Conservation (phyloP, 2,113 vertebrate genomes). For the Plotosus lineatus region DNA sequence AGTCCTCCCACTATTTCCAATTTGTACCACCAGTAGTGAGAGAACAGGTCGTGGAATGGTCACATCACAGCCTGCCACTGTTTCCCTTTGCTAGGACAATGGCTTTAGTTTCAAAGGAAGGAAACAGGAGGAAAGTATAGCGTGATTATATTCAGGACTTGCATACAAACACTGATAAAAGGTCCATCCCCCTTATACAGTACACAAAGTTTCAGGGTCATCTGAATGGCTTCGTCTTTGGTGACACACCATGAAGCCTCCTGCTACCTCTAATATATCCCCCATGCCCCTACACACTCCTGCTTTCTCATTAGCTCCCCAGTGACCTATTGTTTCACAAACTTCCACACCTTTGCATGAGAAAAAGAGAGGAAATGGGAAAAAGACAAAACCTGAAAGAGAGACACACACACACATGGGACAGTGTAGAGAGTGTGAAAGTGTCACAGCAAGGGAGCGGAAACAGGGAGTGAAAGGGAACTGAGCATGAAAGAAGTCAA, state of each 20-base stretch:
- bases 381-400: slow-evolving; percentile 21
- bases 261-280: slow-evolving; percentile 15
- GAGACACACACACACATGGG: slow-evolving; percentile 18
- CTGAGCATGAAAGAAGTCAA: slow-evolving; percentile 5
- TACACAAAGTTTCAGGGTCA: slow-evolving; percentile 30
- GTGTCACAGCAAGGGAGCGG: slow-evolving; percentile 21
- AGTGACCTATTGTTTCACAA: slow-evolving; percentile 46
- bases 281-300: not conserved
- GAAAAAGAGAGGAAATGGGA: slow-evolving; percentile 49
- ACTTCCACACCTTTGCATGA: slow-evolving; percentile 51
- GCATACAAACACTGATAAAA: slow-evolving; percentile 54
- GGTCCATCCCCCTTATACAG: slow-evolving; percentile 15
- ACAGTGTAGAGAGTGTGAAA: slow-evolving; percentile 40
- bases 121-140: slow-evolving; percentile 34
- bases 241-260: slow-evolving; percentile 38
- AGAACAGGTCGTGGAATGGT: slow-evolving; percentile 37
- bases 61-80: slow-evolving; percentile 21
- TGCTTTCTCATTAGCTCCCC: slow-evolving; percentile 22
- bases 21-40: slow-evolving; percentile 34
- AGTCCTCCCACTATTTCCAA: slow-evolving; percentile 14
- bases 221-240: slow-evolving; percentile 35
- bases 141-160: slow-evolving; percentile 47
- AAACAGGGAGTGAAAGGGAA: slow-evolving; percentile 11
- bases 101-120: slow-evolving; percentile 50
- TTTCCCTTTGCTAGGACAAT: slow-evolving; percentile 41